A percentile compares a stretch with the other conserved stretches of the same genome.
Conservation (phyloP, 30 jellyfish, hydroid and myxozoan species). For the Chrysaora quinquecirrha region DNA sequence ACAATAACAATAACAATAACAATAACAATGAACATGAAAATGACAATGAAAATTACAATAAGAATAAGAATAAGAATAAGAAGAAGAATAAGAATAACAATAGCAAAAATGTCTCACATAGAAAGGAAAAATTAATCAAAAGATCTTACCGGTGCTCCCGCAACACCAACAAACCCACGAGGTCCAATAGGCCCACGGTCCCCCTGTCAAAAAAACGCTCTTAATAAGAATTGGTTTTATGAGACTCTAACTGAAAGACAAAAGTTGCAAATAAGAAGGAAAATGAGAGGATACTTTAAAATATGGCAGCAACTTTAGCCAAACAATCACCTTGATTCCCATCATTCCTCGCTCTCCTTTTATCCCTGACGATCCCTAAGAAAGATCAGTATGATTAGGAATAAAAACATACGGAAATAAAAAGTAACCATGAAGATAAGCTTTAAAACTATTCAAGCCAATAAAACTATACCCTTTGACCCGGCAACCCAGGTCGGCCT, state of each 20-base stretch:
- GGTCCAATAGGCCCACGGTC: conserved; percentile 55
- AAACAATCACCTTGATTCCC: conserved; percentile 38
- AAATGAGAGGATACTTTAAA: no score
- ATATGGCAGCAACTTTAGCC: no score
- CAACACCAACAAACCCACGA: conserved; percentile 47
- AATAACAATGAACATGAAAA: no score
- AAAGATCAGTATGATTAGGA: not conserved
- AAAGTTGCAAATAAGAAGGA: no score
- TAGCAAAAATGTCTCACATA: no score
- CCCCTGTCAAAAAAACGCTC: conserved; percentile 30
- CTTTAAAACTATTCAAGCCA: not conserved
- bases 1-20: no score
- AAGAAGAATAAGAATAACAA: no score
- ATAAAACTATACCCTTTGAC: conserved; percentile 43
- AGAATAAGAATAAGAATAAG: no score
- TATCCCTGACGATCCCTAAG: conserved; percentile 18
- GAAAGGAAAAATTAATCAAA: not conserved
- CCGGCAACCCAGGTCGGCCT: conserved; percentile 79
- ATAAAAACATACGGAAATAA: not conserved
- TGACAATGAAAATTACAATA: no score
- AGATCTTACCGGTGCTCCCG: conserved; percentile 53
- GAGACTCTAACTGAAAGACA: not conserved
- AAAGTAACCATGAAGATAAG: not conserved
- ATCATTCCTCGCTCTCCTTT: conserved; percentile 47
- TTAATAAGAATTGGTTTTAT: not conserved